A percentile compares a stretch with the other conserved stretches of the same genome.
These are phyloP conservation scores for Drosophila atripex DNA, from an alignment of 2,888 invertebrate species.

Conservation along the genomic window DNA sequence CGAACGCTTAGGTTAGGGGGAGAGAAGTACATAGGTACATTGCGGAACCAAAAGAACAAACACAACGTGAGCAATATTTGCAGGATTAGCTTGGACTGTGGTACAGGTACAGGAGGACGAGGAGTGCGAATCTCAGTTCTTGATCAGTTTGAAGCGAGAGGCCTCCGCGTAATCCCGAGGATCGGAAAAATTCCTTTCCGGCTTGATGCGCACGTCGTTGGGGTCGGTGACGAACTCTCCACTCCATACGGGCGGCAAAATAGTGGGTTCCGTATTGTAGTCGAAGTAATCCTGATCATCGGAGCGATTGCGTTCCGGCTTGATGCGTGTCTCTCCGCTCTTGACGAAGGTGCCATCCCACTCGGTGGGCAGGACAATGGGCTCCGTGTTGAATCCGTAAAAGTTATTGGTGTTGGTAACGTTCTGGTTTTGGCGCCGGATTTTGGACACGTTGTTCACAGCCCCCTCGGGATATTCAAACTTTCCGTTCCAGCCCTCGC, in stretches of 20 bases:
- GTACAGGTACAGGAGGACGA: conserved; percentile 6
- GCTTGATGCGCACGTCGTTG: conserved; percentile 81
- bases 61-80: conserved; percentile 39
- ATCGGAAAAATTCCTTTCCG: conserved; percentile 83
- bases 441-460: conserved; percentile 80
- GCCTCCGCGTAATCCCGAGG: conserved; percentile 82
- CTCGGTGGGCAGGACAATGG: conserved; percentile 79
- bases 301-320: conserved; percentile 82
- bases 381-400: conserved; percentile 80
- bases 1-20: conserved; percentile 62
- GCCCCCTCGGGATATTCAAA: conserved; percentile 80
- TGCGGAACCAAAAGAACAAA: conserved; percentile 55
- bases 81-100: conserved; percentile 44
- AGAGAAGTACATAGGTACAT: conserved; percentile 25
- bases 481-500: conserved; percentile 84
- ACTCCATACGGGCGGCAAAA: conserved; percentile 82
- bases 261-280: conserved; percentile 76
- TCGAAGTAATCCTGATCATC: conserved; percentile 81
- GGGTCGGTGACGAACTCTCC: conserved; percentile 82
- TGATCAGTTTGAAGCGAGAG: conserved; percentile 73
- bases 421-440: conserved; percentile 81
- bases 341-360: conserved; percentile 83
- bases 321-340: conserved; percentile 75
- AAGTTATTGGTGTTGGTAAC: conserved; percentile 82
- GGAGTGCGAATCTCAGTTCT: conserved; percentile 45